Conservation (phyloP, 1,140 invertebrate species). For the Bactericera cockerelli region DNA sequence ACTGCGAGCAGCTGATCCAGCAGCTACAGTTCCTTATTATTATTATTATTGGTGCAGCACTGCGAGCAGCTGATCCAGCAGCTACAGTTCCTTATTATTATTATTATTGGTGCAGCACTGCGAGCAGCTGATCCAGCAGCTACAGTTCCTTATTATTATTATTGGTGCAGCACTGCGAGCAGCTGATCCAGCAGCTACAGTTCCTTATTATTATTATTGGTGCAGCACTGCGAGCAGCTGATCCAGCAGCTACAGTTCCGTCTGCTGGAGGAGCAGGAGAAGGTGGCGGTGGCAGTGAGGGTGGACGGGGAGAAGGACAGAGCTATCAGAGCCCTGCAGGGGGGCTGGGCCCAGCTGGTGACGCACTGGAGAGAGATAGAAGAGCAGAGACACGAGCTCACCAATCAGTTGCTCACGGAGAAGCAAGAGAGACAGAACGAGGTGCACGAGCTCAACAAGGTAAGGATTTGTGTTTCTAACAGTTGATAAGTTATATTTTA, state of each 20-base stretch:
- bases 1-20: too few species aligned
- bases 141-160: too few species aligned
- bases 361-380: slow-evolving; percentile 31
- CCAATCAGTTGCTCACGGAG: slow-evolving; percentile 26
- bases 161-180: too few species aligned
- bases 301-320: slow-evolving; percentile 57
- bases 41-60: too few species aligned
- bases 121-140: too few species aligned
- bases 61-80: too few species aligned
- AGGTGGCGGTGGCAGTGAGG: slow-evolving; percentile 54
- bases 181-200: too few species aligned
- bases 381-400: slow-evolving; percentile 27
- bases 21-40: too few species aligned
- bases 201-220: too few species aligned
- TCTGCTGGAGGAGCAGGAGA: slow-evolving; percentile 56
- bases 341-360: slow-evolving; percentile 36
- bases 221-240: slow-evolving; percentile 56
- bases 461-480: slow-evolving; percentile 9
- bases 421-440: slow-evolving; percentile 26
- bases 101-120: too few species aligned
- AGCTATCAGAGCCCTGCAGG: slow-evolving; percentile 43
- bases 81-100: too few species aligned
- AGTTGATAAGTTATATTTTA: too few species aligned
- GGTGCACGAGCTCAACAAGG: slow-evolving; percentile 15
- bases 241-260: slow-evolving; percentile 55